Percentiles rank a stretch among this genome's conserved stretches.
Evolutionary conservation across 1,140 invertebrate genomes (phyloP).

Genomic region (Charaxes varanes): DNA sequence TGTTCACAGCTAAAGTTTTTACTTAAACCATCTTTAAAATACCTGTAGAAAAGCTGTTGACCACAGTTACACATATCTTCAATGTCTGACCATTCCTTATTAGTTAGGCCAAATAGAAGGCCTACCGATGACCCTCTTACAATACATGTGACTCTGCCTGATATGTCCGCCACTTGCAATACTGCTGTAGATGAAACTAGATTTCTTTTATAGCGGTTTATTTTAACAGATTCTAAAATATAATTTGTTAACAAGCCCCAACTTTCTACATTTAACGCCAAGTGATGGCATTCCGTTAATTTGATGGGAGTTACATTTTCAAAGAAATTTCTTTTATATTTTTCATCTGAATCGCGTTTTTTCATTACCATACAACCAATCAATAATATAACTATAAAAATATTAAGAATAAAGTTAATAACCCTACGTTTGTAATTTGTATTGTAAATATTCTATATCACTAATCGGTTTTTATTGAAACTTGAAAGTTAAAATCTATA

Average conservation of each 20-base stretch:
- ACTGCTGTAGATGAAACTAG: conserved; percentile 37
- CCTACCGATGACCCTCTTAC: conserved; percentile 42
- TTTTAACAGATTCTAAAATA: conserved; percentile 62
- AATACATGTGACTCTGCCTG: conserved; percentile 51
- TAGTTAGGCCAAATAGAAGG: conserved; percentile 44
- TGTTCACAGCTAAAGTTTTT: conserved; percentile 47
- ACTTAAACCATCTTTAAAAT: conserved; percentile 53
- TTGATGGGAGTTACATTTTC: conserved; percentile 37
- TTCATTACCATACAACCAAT: conserved; percentile 14
- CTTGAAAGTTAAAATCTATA: no score
- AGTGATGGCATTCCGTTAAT: conserved; percentile 39
- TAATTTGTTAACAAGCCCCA: conserved; percentile 57
- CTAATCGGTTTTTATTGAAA: no score
- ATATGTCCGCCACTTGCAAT: conserved; percentile 43
- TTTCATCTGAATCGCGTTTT: conserved; percentile 6
- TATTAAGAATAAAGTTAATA: no score
- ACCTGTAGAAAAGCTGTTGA: conserved; percentile 57
- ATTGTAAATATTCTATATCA: no score
- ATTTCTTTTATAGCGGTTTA: conserved; percentile 32
- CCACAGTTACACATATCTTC: conserved; percentile 41
- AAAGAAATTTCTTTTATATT: conserved; percentile 26
- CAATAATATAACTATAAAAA: no score
- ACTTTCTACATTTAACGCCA: conserved; percentile 37
- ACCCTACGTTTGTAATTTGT: no score
- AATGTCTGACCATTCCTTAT: conserved; percentile 48